Evolutionary conservation across 2,797 vertebrate genomes (phyloP).

Genomic region (Podarcis siculus): DNA sequence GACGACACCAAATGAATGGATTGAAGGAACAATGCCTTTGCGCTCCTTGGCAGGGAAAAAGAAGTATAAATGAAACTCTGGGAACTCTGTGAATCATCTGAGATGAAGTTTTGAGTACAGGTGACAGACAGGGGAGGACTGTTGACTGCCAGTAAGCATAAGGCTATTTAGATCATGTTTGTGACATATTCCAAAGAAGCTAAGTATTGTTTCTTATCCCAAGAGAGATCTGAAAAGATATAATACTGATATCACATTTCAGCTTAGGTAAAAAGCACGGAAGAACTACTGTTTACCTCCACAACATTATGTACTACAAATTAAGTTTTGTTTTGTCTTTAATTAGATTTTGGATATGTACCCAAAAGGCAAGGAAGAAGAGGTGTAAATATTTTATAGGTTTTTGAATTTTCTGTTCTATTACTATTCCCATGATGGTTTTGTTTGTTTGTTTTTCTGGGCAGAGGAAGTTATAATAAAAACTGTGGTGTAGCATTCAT

Average conservation of each 20-base stretch:
- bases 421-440: neutral
- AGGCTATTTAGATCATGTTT: neutral
- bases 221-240: neutral
- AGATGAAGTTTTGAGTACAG: neutral
- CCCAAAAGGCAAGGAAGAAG: slow-evolving; percentile 34
- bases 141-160: neutral
- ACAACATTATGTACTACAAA: slow-evolving; percentile 4
- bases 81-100: accelerated
- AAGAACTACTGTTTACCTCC: slow-evolving; percentile 43
- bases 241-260: slow-evolving; percentile 10
- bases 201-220: slow-evolving; percentile 6
- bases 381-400: neutral
- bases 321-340: slow-evolving; percentile 20
- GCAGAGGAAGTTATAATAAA: slow-evolving; percentile 30
- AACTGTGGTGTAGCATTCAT: neutral
- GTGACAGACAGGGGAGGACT: neutral
- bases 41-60: slow-evolving; percentile 73
- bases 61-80: slow-evolving; percentile 64
- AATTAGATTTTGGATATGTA: neutral
- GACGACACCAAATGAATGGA: slow-evolving; percentile 73
- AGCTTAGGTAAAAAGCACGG: slow-evolving; percentile 15
- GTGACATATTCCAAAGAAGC: slow-evolving; percentile 18
- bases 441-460: neutral
- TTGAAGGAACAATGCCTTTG: slow-evolving; percentile 73
- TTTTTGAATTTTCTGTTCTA: neutral